phyloP scores from a whole-genome alignment of 1,140 invertebrate genomes.

The Euwallacea similis region DNA sequence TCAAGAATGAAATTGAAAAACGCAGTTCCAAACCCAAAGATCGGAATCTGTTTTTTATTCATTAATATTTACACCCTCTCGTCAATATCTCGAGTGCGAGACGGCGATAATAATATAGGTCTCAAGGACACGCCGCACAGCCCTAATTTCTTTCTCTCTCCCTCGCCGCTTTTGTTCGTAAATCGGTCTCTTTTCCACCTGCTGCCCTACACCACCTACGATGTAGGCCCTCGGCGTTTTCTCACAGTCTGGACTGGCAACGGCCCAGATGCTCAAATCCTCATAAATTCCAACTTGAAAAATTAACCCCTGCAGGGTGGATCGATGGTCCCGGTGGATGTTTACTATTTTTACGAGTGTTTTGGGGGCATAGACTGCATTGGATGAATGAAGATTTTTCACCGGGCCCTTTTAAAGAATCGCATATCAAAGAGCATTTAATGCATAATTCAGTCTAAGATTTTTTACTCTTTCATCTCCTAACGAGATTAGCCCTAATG shows the following conservation, averaged over 20 bases:
- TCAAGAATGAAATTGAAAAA: constrained; percentile 33
- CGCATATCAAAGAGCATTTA: not conserved
- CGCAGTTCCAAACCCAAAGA: constrained; percentile 5
- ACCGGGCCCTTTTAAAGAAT: not conserved
- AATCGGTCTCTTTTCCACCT: constrained; percentile 24
- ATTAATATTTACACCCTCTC: constrained; percentile 33
- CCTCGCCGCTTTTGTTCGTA: not conserved
- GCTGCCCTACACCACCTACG: constrained; percentile 33
- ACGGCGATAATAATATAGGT: constrained; percentile 21
- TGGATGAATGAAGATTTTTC: not conserved
- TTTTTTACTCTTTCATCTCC: too few relatives aligned
- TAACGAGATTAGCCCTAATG: too few relatives aligned
- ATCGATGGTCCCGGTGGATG: constrained; percentile 25
- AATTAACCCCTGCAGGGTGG: constrained; percentile 36
- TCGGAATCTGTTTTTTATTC: constrained; percentile 36
- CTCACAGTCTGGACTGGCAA: constrained; percentile 36
- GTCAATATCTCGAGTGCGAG: constrained; percentile 21
- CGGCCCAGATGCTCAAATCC: constrained; percentile 34
- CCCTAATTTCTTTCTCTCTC: constrained; percentile 22
- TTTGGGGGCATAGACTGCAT: constrained; percentile 6
- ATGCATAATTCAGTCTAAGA: too few relatives aligned
- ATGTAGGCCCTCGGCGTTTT: constrained; percentile 28
- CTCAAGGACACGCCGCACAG: constrained; percentile 23
- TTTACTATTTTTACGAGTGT: constrained; percentile 39
- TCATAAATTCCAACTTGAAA: constrained; percentile 37